These are phyloP conservation scores for Brachystomella parvula DNA, from an alignment of 1,140 invertebrate genomes.

Conservation along the genomic window DNA sequence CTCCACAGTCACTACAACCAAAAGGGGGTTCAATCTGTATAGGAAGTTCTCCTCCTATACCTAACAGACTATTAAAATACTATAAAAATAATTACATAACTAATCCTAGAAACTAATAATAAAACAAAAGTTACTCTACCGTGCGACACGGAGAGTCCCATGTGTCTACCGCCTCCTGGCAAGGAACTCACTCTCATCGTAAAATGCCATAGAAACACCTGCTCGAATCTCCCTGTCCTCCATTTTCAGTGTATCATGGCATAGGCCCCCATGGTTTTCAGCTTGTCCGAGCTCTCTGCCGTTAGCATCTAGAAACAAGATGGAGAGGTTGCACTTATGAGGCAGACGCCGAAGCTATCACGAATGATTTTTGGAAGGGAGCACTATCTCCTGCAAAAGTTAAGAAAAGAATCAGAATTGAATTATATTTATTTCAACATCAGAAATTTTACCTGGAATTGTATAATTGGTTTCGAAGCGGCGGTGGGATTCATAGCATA, in stretches of 20 bases:
- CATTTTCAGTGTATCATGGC: not conserved
- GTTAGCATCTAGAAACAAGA: not conserved
- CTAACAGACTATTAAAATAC: too few species aligned
- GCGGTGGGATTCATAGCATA: not conserved
- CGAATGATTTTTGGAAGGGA: not conserved
- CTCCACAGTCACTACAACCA: too few species aligned
- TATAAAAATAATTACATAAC: too few species aligned
- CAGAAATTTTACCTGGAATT: not conserved
- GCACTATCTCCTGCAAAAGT: not conserved
- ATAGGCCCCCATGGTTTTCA: not conserved
- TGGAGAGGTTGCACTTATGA: not conserved
- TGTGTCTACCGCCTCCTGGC: not conserved
- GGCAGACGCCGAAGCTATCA: not conserved
- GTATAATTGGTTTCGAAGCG: not conserved
- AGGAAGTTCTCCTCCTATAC: too few species aligned
- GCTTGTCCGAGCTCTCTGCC: not conserved
- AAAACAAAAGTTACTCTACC: too few species aligned
- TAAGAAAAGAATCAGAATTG: not conserved
- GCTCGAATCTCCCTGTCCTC: too few species aligned
- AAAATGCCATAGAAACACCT: not conserved
- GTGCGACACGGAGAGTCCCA: too few species aligned
- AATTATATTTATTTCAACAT: not conserved
- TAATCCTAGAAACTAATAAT: too few species aligned
- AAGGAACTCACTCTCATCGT: not conserved
- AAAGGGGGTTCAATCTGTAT: too few species aligned